phyloP scores from a whole-genome alignment of 2,113 vertebrate species.

The Nanger granti region DNA sequence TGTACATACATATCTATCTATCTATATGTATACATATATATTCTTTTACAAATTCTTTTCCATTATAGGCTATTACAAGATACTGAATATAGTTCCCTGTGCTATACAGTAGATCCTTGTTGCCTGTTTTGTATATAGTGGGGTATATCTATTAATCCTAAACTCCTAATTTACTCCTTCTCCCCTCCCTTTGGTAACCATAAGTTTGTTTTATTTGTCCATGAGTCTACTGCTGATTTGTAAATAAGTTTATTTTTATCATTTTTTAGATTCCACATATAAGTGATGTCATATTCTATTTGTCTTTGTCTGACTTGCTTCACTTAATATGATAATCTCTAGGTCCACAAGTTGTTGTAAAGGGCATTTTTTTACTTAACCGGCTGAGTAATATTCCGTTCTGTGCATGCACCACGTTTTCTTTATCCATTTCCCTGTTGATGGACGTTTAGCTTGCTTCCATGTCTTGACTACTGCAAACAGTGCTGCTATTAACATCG shows the following conservation, averaged over 20 bases:
- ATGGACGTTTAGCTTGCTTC: background rate
- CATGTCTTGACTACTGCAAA: background rate
- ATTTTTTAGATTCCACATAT: background rate
- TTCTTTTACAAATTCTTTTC: background rate
- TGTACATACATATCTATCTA: background rate
- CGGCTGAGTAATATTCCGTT: background rate
- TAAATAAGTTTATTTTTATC: background rate
- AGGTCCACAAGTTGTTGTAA: background rate
- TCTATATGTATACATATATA: too few relatives aligned
- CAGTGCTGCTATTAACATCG: background rate
- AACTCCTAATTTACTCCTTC: background rate
- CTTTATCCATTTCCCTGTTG: background rate
- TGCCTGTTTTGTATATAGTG: background rate
- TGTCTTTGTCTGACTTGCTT: background rate
- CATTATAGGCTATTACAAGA: background rate
- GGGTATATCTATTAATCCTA: background rate
- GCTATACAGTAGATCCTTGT: background rate
- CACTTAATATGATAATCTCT: background rate
- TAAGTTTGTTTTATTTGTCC: background rate
- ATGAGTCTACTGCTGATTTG: background rate
- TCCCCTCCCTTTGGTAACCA: background rate
- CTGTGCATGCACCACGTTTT: background rate
- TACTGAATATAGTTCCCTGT: background rate
- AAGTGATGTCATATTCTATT: background rate
- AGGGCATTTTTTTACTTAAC: background rate